phyloP scores from a whole-genome alignment of 1,140 invertebrate species.

The Brachionus plicatilis region DNA sequence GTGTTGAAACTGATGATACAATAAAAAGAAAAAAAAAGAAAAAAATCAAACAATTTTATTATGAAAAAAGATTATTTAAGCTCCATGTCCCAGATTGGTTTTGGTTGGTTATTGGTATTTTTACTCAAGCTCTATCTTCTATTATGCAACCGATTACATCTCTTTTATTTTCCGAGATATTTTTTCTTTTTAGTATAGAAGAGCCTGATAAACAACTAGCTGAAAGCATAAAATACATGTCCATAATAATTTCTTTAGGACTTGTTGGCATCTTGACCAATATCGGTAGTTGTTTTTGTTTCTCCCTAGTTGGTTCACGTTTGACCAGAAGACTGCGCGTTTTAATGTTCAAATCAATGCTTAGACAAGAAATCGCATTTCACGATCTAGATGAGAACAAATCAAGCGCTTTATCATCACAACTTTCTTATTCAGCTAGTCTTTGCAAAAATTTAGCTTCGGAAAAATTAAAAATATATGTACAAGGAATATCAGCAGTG shows the following conservation, averaged over 20 bases:
- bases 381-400: constrained; percentile 59
- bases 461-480: constrained; percentile 51
- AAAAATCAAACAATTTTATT: constrained; percentile 8
- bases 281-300: not conserved
- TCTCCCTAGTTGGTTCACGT: constrained; percentile 47
- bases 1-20: not conserved
- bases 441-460: constrained; percentile 59
- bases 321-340: constrained; percentile 65
- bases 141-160: not conserved
- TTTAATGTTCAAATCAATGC: constrained; percentile 71
- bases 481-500: constrained; percentile 58
- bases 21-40: constrained; percentile 7
- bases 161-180: not conserved
- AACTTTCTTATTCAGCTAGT: constrained; percentile 59
- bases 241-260: not conserved
- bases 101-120: not conserved
- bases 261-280: not conserved
- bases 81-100: not conserved
- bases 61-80: not conserved
- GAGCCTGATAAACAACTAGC: not conserved
- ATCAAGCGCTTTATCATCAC: constrained; percentile 57
- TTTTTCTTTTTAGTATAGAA: not conserved
- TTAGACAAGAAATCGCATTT: constrained; percentile 59
- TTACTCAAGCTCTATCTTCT: not conserved
- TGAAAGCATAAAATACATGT: not conserved